Evolutionary conservation across 2,797 vertebrate species (phyloP).

Genomic region (Sus cebifrons): DNA sequence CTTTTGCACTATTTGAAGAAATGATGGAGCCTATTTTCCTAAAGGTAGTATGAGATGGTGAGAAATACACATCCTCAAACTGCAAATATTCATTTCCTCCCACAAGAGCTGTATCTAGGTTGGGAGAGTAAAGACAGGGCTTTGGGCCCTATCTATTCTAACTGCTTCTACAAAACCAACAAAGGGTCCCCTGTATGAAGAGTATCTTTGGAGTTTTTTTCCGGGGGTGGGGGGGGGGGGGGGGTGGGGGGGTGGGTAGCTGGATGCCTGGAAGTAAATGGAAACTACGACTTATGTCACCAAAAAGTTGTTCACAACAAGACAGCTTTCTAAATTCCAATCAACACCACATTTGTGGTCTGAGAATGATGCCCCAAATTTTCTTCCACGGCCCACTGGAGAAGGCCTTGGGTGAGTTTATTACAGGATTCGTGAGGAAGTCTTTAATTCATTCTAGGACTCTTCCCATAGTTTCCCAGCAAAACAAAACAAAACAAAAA

Average conservation of each 20-base stretch:
- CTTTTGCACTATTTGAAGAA: not conserved
- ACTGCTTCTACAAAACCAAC: slow-evolving; percentile 30
- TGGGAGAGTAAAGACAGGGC: not conserved
- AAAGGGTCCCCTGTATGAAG: not conserved
- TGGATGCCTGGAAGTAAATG: not conserved
- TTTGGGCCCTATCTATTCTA: not conserved
- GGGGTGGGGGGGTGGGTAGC: not conserved
- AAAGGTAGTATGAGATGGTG: not conserved
- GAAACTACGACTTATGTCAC: not conserved
- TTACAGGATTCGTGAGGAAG: not conserved
- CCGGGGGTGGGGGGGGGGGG: fast-evolving
- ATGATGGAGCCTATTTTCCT: not conserved
- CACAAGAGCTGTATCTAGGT: not conserved
- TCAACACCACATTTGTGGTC: not conserved
- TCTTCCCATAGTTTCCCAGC: not conserved
- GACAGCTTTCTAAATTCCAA: not conserved
- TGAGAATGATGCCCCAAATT: not conserved
- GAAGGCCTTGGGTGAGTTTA: not conserved
- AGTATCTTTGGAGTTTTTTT: not conserved
- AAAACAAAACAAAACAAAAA: not conserved
- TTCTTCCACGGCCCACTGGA: not conserved
- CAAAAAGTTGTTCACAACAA: not conserved
- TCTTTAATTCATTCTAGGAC: not conserved
- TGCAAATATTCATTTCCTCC: not conserved
- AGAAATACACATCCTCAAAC: slow-evolving; percentile 28